phyloP scores from a whole-genome alignment of 2,888 invertebrate genomes.

The Hypolimnas misippus region DNA sequence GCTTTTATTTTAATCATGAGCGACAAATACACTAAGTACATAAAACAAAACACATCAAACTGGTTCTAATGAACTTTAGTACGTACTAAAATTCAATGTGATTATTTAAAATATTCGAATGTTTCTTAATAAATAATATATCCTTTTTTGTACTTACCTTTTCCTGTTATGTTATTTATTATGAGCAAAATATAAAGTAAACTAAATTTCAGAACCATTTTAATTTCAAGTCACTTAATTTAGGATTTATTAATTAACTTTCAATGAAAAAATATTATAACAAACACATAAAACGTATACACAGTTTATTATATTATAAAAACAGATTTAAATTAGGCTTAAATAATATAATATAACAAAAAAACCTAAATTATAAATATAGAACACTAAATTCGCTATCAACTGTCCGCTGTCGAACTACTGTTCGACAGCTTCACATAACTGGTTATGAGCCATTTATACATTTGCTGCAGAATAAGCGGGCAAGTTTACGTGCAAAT shows the following conservation, averaged over 20 bases:
- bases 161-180: constrained; percentile 1
- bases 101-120: too few species aligned
- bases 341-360: too few species aligned
- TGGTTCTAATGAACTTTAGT: neutral
- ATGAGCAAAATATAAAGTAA: neutral
- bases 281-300: neutral
- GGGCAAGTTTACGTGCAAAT: neutral
- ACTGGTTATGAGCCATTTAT: constrained; percentile 1
- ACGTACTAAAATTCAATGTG: neutral
- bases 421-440: neutral
- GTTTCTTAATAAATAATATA: too few species aligned
- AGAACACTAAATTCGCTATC: too few species aligned
- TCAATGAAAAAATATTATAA: neutral
- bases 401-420: too few species aligned
- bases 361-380: too few species aligned
- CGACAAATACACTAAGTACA: neutral
- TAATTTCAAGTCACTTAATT: neutral
- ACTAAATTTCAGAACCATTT: neutral
- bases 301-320: neutral
- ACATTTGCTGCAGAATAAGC: too few species aligned
- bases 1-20: neutral
- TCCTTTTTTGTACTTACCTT: neutral
- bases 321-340: too few species aligned
- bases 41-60: neutral
- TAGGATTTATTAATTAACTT: too few species aligned